Evolutionary conservation across 2,113 vertebrate species (phyloP), one percentile per base, ranked within the genome.

Genomic region (Ovis aries): DNA sequence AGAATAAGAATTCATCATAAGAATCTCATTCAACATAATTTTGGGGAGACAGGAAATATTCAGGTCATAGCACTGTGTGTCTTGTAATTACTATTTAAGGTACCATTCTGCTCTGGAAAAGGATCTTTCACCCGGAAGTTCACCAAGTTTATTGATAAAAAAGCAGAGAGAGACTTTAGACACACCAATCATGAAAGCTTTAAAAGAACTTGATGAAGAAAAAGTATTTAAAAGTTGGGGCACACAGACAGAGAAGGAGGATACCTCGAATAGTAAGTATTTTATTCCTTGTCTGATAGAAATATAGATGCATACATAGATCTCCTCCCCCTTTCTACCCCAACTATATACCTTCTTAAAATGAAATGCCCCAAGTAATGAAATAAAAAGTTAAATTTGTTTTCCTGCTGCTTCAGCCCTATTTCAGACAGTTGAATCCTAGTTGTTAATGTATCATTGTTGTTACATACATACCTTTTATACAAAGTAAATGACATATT

Each of bases 131-230:
- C 97, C 93, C 86, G 98, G 97, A 91, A 97, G 88, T n/a, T 98
- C 98, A 55, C 89, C 98, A 88, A 97, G 97, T 95, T 97, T 98
- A 57, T 14, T 19, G 9, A 94, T 95, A 15, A 98, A 98, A 60
- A 99, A 99, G 67, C 99, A 99, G 19, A 97, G 91, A n/a, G 99
- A 99, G 7, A 92, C 96, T 14, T 97, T 98, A 40, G 98, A 99
- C 95, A 99, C 99, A 15, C 99, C 99, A 4, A 98, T 99, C 97
- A 99, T 99, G 98, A 99, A 99, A 98, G 99, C 99, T 43, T 98
- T 99, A 89, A 99, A 99, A 93, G 99, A 99, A 98, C 99, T 99
- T 92, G 99, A 99, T 98, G 99, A 99, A 98, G 99, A 99, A 98
- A 99, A 98, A 98, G 98, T 99, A 27, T 99, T 99, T 19, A 99